These are phyloP conservation scores for Drosophila bocqueti DNA, from an alignment of 1,140 invertebrate species.

Conservation along the genomic window DNA sequence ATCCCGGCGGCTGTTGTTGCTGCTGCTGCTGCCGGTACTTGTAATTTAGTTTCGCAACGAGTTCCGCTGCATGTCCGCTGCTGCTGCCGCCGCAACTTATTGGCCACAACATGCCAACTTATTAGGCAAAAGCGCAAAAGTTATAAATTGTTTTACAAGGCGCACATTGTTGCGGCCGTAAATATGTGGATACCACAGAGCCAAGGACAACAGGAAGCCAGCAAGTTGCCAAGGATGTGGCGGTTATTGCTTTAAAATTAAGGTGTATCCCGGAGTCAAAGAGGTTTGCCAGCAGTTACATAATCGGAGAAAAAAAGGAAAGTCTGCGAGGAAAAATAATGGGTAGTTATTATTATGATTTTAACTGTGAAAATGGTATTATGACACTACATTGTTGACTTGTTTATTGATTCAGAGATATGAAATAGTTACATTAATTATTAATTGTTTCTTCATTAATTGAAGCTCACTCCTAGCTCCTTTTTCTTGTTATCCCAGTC, in stretches of 20 bases:
- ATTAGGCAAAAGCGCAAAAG: constrained; percentile 82
- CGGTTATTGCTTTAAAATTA: constrained; percentile 19
- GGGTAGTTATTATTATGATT: neutral
- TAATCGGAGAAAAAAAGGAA: neutral
- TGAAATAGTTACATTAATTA: too few relatives aligned
- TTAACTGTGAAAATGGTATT: neutral
- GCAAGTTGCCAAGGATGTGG: constrained; percentile 45
- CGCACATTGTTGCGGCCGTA: constrained; percentile 69
- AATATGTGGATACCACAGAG: constrained; percentile 42
- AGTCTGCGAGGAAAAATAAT: too few relatives aligned
- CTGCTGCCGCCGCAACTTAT: constrained; percentile 75
- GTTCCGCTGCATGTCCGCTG: constrained; percentile 51
- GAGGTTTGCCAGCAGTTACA: neutral
- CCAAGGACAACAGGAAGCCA: constrained; percentile 59
- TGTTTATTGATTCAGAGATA: too few relatives aligned
- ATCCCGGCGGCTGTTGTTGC: constrained; percentile 43
- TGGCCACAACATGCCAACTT: constrained; percentile 82
- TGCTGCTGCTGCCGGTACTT: constrained; percentile 51
- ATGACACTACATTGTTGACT: neutral
- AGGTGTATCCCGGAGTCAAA: constrained; percentile 15
- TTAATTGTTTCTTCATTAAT: neutral
- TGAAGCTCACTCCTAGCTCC: neutral
- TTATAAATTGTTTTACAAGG: constrained; percentile 82
- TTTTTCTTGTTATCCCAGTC: neutral
- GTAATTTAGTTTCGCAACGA: constrained; percentile 71